Evolutionary conservation across 64 coral and sea anemone genomes (phyloP).

Genomic region (Pocillopora verrucosa): DNA sequence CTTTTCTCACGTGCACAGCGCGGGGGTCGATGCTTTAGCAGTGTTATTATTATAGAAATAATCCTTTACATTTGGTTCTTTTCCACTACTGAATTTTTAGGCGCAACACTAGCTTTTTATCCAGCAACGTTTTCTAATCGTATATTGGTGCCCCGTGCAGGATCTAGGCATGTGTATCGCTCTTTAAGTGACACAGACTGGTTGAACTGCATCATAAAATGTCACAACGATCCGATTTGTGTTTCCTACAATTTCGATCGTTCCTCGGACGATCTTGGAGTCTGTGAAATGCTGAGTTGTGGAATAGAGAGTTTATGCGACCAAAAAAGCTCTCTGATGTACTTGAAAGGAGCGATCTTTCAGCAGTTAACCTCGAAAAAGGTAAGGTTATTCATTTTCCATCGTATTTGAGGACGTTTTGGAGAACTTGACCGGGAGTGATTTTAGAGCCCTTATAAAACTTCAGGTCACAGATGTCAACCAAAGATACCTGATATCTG

Average conservation of each 20-base stretch:
- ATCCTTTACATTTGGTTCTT: neutral
- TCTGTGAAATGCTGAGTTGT: slow-evolving; percentile 15
- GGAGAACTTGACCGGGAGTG: too few relatives aligned
- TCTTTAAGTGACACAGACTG: neutral
- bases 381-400: neutral
- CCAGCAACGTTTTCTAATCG: neutral
- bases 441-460: too few relatives aligned
- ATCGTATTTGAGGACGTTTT: too few relatives aligned
- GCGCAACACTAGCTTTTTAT: neutral
- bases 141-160: neutral
- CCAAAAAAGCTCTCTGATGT: neutral
- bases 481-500: too few relatives aligned
- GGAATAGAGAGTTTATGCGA: neutral
- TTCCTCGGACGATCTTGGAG: neutral
- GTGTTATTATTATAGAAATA: too few relatives aligned
- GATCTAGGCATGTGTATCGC: slow-evolving; percentile 1
- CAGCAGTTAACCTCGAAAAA: neutral
- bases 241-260: slow-evolving; percentile 30
- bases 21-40: neutral
- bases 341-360: slow-evolving; percentile 6
- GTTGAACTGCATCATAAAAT: slow-evolving; percentile 21
- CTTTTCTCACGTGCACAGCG: too few relatives aligned
- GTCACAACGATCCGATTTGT: slow-evolving; percentile 13
- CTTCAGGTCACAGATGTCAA: too few relatives aligned
- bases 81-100: neutral